These are phyloP conservation scores for Pleuronectes platessa DNA, from an alignment of 2,113 vertebrate genomes.

Conservation along the genomic window DNA sequence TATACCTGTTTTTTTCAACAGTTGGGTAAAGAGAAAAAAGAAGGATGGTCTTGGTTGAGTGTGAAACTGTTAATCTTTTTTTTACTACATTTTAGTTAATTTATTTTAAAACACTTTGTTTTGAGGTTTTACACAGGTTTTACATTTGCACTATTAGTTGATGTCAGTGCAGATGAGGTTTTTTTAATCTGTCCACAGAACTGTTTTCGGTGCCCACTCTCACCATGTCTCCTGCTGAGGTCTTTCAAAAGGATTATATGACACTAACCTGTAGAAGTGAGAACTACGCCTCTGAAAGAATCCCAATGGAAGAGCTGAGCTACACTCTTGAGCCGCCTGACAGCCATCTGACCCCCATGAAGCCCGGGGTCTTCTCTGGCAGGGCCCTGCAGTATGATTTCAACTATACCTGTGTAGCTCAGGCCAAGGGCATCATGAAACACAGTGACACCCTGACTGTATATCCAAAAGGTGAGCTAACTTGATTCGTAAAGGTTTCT, in stretches of 20 bases:
- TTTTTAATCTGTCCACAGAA: constrained; percentile 62
- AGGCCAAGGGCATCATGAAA: constrained; percentile 71
- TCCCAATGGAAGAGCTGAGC: constrained; percentile 47
- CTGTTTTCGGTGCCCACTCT: constrained; percentile 80
- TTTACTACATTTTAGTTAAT: too few species aligned
- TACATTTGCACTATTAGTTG: neutral
- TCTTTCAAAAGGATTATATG: constrained; percentile 70
- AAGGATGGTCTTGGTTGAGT: too few species aligned
- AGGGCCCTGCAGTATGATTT: constrained; percentile 41
- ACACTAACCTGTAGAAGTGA: constrained; percentile 71
- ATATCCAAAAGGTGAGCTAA: constrained; percentile 73
- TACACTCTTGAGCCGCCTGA: constrained; percentile 64
- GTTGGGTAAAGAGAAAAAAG: too few species aligned
- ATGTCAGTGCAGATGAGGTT: neutral
- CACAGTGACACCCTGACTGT: constrained; percentile 52
- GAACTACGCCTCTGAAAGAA: constrained; percentile 30
- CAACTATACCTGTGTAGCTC: constrained; percentile 74
- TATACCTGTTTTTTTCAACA: too few species aligned
- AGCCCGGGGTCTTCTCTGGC: constrained; percentile 37
- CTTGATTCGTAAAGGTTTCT: neutral
- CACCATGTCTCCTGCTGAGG: constrained; percentile 52
- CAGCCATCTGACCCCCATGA: fast-evolving
- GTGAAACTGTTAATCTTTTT: too few species aligned
- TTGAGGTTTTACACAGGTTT: too few species aligned
- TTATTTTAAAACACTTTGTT: too few species aligned